These are phyloP conservation scores for Hydrotaea diabolus DNA, from an alignment of 2,888 invertebrate genomes.

Conservation along the genomic window DNA sequence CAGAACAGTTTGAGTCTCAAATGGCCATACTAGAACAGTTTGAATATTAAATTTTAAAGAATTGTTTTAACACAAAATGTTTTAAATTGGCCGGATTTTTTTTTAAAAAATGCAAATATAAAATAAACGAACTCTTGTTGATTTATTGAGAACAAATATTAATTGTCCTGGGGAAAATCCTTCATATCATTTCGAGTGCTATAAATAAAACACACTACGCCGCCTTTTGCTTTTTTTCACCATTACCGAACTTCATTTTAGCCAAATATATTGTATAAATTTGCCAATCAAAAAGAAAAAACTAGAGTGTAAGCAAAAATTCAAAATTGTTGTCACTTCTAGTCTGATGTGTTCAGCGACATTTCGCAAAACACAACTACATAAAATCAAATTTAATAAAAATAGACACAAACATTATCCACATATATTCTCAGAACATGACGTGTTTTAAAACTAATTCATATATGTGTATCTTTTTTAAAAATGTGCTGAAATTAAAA, in stretches of 20 bases:
- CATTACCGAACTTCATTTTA: neutral
- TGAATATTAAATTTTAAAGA: no score
- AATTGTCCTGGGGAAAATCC: neutral
- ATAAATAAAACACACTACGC: no score
- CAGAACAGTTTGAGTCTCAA: no score
- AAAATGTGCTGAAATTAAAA: constrained; percentile 37
- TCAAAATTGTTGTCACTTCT: neutral
- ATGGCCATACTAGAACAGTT: no score
- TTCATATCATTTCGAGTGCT: no score
- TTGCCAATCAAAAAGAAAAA: constrained; percentile 5
- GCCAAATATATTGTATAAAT: neutral
- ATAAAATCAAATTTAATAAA: neutral
- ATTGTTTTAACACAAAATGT: no score
- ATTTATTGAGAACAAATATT: constrained; percentile 32
- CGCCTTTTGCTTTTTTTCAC: neutral
- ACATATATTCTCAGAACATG: neutral
- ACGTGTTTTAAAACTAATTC: neutral
- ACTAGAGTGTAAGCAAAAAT: no score
- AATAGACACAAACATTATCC: neutral
- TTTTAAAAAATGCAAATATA: no score
- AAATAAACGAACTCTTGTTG: neutral
- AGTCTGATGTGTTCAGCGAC: neutral
- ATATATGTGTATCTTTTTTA: neutral
- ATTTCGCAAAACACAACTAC: neutral
- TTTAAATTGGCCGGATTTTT: no score